phyloP scores from a whole-genome alignment of 2,113 vertebrate genomes.

The Larimichthys polyactis region DNA sequence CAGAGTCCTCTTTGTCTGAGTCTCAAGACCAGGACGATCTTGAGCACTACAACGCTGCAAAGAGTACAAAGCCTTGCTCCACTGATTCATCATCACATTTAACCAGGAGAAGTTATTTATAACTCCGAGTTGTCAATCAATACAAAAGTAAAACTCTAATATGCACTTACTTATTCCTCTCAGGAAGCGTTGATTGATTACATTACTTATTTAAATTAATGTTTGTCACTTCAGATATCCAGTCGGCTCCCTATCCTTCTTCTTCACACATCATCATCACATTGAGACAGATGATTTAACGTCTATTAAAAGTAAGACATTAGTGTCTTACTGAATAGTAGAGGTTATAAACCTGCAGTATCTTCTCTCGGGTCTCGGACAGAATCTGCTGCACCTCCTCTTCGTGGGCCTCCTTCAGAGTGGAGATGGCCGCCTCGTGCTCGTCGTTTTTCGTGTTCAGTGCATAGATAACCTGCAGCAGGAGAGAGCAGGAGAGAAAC shows the following conservation, averaged over 20 bases:
- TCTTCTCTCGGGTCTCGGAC: conserved; percentile 97
- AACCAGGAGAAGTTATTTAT: neutral
- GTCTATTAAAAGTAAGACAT: neutral
- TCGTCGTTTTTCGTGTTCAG: conserved; percentile 99
- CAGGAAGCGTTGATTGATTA: conserved; percentile 9
- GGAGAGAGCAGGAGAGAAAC: neutral
- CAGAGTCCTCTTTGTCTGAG: too few species aligned
- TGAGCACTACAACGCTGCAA: neutral
- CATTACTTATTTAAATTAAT: conserved; percentile 21
- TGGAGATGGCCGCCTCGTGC: conserved; percentile 95
- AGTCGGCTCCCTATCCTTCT: neutral
- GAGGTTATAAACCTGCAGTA: conserved; percentile 80
- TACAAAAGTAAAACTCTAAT: neutral
- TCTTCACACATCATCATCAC: neutral
- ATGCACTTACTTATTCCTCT: conserved; percentile 5
- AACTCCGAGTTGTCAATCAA: neutral
- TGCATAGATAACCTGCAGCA: conserved; percentile 94
- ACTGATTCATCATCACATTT: neutral
- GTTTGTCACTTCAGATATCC: neutral
- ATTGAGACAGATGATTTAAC: neutral
- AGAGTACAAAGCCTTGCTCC: neutral
- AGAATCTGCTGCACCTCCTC: conserved; percentile 99
- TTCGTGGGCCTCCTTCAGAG: conserved; percentile 98
- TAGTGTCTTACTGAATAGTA: neutral
- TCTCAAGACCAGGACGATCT: too few species aligned